Evolutionary conservation across 1,140 invertebrate species (phyloP).

Genomic region (Drosophila saltans): DNA sequence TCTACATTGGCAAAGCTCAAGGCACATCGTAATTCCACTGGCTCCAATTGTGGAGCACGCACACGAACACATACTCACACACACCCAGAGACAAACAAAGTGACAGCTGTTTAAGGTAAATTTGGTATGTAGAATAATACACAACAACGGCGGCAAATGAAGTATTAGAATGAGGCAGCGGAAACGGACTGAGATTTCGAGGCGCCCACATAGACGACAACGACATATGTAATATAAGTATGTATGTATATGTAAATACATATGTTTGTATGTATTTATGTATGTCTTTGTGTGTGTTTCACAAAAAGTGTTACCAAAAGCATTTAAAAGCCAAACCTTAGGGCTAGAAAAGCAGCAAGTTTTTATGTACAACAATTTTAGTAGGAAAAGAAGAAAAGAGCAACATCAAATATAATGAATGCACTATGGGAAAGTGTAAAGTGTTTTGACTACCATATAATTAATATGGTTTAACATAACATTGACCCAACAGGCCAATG

Average conservation of each 20-base stretch:
- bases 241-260: too few species aligned
- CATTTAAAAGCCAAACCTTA: constrained; percentile 1
- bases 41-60: constrained; percentile 60
- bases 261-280: not conserved
- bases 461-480: too few species aligned
- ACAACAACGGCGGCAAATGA: constrained; percentile 34
- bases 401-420: constrained; percentile 8
- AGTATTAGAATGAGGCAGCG: constrained; percentile 56
- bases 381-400: not conserved
- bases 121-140: constrained; percentile 41
- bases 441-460: not conserved
- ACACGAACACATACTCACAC: constrained; percentile 25
- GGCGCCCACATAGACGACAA: constrained; percentile 5
- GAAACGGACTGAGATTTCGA: constrained; percentile 9
- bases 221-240: not conserved
- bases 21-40: constrained; percentile 41
- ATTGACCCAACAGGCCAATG: too few species aligned
- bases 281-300: not conserved
- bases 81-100: constrained; percentile 36
- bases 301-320: constrained; percentile 8
- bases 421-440: not conserved
- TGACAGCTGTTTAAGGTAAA: constrained; percentile 78
- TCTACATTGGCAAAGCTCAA: constrained; percentile 15
- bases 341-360: not conserved
- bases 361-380: constrained; percentile 17